Base-by-base conservation (phyloP, 2,113 vertebrate genomes). In the Eleginops maclovinus region DNA sequence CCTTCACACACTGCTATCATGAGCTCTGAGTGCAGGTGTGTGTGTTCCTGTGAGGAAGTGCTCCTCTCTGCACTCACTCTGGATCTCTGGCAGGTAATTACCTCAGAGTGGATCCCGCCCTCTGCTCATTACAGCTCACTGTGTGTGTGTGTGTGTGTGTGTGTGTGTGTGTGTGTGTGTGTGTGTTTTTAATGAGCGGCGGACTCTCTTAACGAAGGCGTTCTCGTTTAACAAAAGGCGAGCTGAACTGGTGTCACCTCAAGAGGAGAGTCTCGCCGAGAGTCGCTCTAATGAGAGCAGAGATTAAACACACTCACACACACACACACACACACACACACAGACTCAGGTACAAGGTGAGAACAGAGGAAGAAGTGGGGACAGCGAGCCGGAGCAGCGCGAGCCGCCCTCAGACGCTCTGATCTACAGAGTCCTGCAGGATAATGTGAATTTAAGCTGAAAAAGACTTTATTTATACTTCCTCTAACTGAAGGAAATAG, bases 111-210 rank as follows among this genome's bases (percentile, higher is more conserved):
- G 49, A 73, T 22, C n/a, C 70, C 69, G 61, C 65, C 86, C 72
- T 9, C 16, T 73, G 26, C 79, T 85, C 73, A 70, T 87, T 84
- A 81, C 36, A 53, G 60, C 46, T 44, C 1, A 46, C 46, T 50
- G 62, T 67, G 81, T 76, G 61, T 65, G 66, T 77, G 74, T 63
- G 70, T 60, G 77, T 43, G 41, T 81, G 73, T 71, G 58, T 53
- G 28, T 64, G 65, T 70, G 72, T 49, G 64, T 68, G 50, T 64
- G 71, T 56, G 63, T 70, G 59, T 59, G 61, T 49, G 71, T 53
- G 71, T 28, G 78, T 63, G 63, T 60, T 87, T 92, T 91, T 94
- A 95, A 94, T 92, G 93, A 95, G 93, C 71, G 60, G 70, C 67
- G 70, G 70, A 69, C 66, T 88, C 78, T 89, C 82, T 72, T 93